Evolutionary conservation across 1,140 invertebrate genomes (phyloP).

Genomic region (Lepidurus apus): DNA sequence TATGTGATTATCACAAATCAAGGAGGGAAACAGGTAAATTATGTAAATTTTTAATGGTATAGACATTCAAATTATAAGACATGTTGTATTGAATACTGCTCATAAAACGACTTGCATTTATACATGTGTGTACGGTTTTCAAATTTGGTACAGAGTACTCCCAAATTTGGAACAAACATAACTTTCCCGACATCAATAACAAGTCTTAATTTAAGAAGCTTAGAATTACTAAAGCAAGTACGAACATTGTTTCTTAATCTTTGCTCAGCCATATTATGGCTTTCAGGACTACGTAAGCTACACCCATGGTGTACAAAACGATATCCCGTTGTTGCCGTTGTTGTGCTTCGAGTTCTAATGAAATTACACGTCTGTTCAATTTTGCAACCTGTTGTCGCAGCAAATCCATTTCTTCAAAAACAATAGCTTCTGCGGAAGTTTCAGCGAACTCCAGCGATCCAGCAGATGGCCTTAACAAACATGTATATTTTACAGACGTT

Average conservation of each 20-base stretch:
- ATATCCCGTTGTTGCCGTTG: background rate
- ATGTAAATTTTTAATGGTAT: background rate
- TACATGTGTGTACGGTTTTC: background rate
- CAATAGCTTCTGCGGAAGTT: background rate
- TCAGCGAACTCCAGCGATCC: background rate
- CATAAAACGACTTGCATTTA: slow-evolving; percentile 10
- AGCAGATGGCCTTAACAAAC: background rate
- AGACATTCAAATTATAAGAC: background rate
- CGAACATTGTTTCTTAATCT: background rate
- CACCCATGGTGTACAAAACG: background rate
- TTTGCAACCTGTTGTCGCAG: slow-evolving; percentile 1
- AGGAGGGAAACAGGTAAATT: no score
- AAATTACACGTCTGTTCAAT: background rate
- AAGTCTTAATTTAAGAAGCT: no score
- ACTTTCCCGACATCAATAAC: no score
- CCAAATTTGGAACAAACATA: background rate
- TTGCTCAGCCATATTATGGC: background rate
- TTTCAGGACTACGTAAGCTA: background rate
- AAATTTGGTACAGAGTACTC: background rate
- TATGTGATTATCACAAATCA: no score
- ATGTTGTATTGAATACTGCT: slow-evolving; percentile 14
- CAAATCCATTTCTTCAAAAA: slow-evolving; percentile 3
- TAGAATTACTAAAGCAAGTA: no score
- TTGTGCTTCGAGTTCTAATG: background rate
- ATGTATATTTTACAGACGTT: no score